These are phyloP conservation scores for Anaspis maculata DNA, from an alignment of 2,888 invertebrate species.

Conservation along the genomic window DNA sequence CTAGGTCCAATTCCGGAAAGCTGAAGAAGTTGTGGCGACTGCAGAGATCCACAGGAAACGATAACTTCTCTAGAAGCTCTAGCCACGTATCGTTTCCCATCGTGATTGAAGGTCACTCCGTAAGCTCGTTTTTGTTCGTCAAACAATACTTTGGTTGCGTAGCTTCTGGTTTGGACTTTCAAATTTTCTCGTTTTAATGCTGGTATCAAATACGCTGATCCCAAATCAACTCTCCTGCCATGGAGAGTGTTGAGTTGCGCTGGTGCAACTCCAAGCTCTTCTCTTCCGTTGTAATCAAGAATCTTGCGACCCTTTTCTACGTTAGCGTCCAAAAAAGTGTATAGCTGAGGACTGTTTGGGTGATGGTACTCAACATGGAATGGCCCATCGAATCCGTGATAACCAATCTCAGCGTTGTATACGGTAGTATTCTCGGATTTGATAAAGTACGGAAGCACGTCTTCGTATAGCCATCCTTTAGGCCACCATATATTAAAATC, in stretches of 20 bases:
- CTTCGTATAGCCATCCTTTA: conserved; percentile 17
- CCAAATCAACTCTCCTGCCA: conserved; percentile 14
- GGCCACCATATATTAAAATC: conserved; percentile 17
- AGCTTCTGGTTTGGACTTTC: conserved; percentile 8
- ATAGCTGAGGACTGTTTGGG: conserved; percentile 5
- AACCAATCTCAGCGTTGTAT: conserved; percentile 7
- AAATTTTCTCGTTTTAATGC: conserved; percentile 13
- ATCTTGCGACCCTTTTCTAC: conserved; percentile 9
- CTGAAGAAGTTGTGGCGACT: conserved; percentile 16
- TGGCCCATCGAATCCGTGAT: conserved; percentile 15
- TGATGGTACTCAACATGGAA: conserved; percentile 13
- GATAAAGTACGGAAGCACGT: conserved; percentile 18
- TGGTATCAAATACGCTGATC: conserved; percentile 12
- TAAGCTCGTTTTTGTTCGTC: conserved; percentile 7
- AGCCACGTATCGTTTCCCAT: conserved; percentile 11
- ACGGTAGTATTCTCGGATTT: conserved; percentile 18
- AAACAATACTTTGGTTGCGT: conserved; percentile 13
- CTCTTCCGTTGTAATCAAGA: conserved; percentile 17
- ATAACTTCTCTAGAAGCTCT: conserved; percentile 13
- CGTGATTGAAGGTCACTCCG: conserved; percentile 13
- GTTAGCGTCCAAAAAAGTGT: conserved; percentile 9
- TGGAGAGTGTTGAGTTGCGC: conserved; percentile 11
- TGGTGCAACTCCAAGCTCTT: conserved; percentile 9
- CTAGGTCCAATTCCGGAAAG: conserved; percentile 15
- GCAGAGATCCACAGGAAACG: conserved; percentile 12